These are phyloP conservation scores for Myzus persicae DNA, from an alignment of 1,140 invertebrate genomes.

Conservation along the genomic window DNA sequence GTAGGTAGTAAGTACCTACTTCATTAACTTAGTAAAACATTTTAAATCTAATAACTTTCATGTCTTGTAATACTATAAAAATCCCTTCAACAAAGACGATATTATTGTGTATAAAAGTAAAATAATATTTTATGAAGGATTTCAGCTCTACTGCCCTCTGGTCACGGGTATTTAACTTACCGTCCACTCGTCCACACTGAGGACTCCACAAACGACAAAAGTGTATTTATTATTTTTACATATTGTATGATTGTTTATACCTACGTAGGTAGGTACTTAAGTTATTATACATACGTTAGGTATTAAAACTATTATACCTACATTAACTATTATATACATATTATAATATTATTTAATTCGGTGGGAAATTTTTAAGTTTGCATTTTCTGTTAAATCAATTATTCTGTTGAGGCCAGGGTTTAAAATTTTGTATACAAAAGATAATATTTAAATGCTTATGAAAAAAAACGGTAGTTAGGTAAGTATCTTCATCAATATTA, in stretches of 20 bases:
- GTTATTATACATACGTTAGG: no score
- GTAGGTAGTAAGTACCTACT: no score
- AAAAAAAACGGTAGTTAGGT: no score
- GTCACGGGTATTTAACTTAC: background rate
- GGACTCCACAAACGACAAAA: background rate
- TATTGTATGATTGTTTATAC: background rate
- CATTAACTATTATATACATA: background rate
- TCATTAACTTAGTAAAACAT: no score
- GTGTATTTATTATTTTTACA: background rate
- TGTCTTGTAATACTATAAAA: background rate
- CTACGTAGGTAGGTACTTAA: background rate
- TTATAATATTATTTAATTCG: background rate
- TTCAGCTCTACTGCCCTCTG: constrained; percentile 6
- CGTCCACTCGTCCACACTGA: no score
- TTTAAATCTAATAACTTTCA: background rate
- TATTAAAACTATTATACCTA: background rate
- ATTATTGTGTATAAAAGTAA: background rate
- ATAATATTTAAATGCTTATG: no score
- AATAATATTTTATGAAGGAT: constrained; percentile 19
- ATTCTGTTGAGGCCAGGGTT: no score
- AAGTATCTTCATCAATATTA: no score
- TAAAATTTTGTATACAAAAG: no score
- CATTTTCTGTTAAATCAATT: no score
- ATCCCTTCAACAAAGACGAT: background rate
- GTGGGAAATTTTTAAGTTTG: background rate